Evolutionary conservation across 64 coral and sea anemone species (phyloP), one percentile per base, ranked within the genome.

Genomic region (Platygyra sinensis): DNA sequence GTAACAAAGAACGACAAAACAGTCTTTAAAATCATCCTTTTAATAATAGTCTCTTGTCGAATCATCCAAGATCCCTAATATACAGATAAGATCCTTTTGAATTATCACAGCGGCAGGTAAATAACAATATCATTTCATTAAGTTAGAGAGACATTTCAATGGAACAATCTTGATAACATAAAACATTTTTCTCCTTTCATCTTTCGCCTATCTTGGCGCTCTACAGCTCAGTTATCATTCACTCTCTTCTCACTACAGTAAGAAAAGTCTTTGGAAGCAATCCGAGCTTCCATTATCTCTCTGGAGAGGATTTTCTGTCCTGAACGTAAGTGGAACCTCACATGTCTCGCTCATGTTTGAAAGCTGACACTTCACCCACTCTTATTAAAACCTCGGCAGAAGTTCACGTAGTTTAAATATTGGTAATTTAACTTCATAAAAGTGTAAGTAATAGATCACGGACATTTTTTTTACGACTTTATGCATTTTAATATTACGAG

Each of bases 11-110:
- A 63, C 79, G 39, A 33, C 60, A 72, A 85, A 38, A 22, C 38
- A 85, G 81, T 85, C 81, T 51, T 83, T 85, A 85, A 85, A 85
- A 85, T 85, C 81, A 85, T 85, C 81, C 63, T 69, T 85, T 85
- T 85, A 85, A 71, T 85, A 85, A 85, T 85, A 83, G 80, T 65
- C 80, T 42, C 33, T 85, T 51, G 22, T 72, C 22, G 62, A 85
- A 69, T 85, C 81, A 85, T 71, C 51, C 81, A 69, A 85, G 81
- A 85, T 72, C 81, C 62, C 81, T 85, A 71, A 71, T 85, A 71
- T 85, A 85, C 81, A 85, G 62, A 85, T 85, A 52, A 67, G 81
- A 71, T 85, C 81, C 62, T 71, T 51, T 85, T 63, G 30, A 71
- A 52, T 71, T 72, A 85, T 71, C 20, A 85, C 63, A 83, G 78